These are phyloP conservation scores for Blastomussa wellsi DNA, from an alignment of 92 coral and sea anemone species.

Conservation along the genomic window DNA sequence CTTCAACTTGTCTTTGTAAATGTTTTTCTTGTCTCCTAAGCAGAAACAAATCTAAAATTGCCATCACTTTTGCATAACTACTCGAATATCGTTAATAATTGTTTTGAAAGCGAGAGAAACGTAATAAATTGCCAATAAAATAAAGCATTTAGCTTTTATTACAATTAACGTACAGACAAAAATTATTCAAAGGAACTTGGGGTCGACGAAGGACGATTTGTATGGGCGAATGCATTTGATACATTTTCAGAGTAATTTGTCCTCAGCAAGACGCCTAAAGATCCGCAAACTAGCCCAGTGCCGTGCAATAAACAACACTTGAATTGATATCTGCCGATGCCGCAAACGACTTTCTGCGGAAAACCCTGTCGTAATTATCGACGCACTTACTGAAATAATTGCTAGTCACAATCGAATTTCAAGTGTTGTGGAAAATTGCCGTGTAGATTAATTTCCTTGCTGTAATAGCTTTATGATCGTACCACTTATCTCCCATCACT, in stretches of 20 bases:
- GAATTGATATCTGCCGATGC: background rate
- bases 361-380: slow-evolving; percentile 15
- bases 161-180: slow-evolving; percentile 18
- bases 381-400: slow-evolving; percentile 22
- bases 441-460: slow-evolving; percentile 48
- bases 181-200: background rate
- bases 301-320: slow-evolving; percentile 20
- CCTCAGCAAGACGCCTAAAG: slow-evolving; percentile 36
- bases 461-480: slow-evolving; percentile 47
- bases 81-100: slow-evolving; percentile 30
- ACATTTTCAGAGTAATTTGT: slow-evolving; percentile 36
- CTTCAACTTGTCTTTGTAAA: background rate
- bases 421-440: slow-evolving; percentile 34
- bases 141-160: slow-evolving; percentile 39
- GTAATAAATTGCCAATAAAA: slow-evolving; percentile 41
- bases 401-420: slow-evolving; percentile 30
- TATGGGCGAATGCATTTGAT: slow-evolving; percentile 25
- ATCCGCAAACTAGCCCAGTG: slow-evolving; percentile 40
- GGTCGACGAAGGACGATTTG: slow-evolving; percentile 16
- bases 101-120: slow-evolving; percentile 30
- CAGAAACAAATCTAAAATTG: slow-evolving; percentile 20
- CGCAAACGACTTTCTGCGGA: background rate
- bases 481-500: slow-evolving; percentile 48
- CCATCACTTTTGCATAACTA: slow-evolving; percentile 45
- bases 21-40: slow-evolving; percentile 22